Evolutionary conservation across 2,113 vertebrate genomes (phyloP), one percentile per base, ranked within the genome.

Genomic region (Tragelaphus buxtoni): DNA sequence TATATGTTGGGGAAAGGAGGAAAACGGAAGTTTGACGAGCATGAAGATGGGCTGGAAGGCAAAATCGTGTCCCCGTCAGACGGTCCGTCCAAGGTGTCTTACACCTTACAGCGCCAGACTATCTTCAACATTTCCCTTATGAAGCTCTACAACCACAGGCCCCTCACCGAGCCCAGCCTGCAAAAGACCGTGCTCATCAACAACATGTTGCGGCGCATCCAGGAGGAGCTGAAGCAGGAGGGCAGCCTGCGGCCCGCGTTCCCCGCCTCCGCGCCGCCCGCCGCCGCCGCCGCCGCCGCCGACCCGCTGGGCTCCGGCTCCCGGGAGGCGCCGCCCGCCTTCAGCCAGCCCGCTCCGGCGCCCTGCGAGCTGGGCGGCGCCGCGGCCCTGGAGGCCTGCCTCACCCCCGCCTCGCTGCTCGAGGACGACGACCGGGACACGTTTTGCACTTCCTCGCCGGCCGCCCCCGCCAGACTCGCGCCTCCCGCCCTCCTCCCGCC

Each of bases 121-220:
- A 99, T 99, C 99, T 99, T 99, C 99, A 99, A 99, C 99, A 99
- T 99, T 99, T 99, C 99, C 97, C 99, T 99, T 98, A 99, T 99
- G 99, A 99, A 99, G 98, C 99, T 99, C 96, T 99, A 99, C 97
- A 99, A 99, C 98, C 99, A 99, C 98, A 98, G 99, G 97, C 99
- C 99, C 20, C 99, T 99, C 82, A 99, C 99, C 0, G 99, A 99
- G 98, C 99, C 99, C 42, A 99, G 99, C 98, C 98, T 99, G 98
- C 99, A 99, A 98, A 99, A 99, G 97, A 99, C 99, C 5, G 99
- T 99, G 98, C 98, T 99, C 97, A 99, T 99, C 97, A 99, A 99
- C 99, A 99, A 99, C 99, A 99, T 99, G 99, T 94, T 99, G 98
- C 99, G 99, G 24, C 99, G 99, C 93, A 99, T 99, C 99, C 99